Percentiles rank a stretch among this genome's conserved stretches.
phyloP scores from a whole-genome alignment of 1,140 invertebrate genomes.

The Chionoecetes opilio region DNA sequence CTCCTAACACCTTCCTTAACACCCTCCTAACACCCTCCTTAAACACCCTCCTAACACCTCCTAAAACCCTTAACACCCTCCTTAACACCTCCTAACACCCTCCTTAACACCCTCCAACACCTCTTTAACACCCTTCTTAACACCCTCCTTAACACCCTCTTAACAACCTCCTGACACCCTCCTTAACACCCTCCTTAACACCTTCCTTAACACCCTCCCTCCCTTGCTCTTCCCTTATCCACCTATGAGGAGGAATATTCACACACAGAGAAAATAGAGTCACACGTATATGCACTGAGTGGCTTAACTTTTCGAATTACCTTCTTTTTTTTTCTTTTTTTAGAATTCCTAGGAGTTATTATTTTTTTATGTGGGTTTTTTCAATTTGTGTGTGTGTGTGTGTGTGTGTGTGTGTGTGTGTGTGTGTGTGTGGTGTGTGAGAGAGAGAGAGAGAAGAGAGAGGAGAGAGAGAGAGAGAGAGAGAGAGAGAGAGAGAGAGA shows the following conservation, averaged over 20 bases:
- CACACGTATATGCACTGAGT: background rate
- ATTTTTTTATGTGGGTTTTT: background rate
- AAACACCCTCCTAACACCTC: background rate
- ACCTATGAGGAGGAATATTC: background rate
- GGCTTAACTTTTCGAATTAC: too few species aligned
- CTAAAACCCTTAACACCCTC: too few species aligned
- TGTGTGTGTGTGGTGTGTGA: background rate
- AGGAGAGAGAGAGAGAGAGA: background rate
- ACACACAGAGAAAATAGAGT: background rate
- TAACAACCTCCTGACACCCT: too few species aligned
- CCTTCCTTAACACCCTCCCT: too few species aligned
- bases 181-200: too few species aligned
- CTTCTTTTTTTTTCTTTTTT: too few species aligned
- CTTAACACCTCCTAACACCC: too few species aligned
- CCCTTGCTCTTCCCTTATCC: background rate
- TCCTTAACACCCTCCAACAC: too few species aligned
- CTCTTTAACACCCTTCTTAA: too few species aligned
- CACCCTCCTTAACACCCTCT: too few species aligned
- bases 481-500: constrained; percentile 15
- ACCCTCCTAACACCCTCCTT: background rate
- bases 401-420: constrained; percentile 7
- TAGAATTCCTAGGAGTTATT: too few species aligned
- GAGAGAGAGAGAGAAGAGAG: background rate
- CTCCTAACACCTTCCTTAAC: too few species aligned
- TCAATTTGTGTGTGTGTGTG: background rate